A percentile compares a stretch with the other conserved stretches of the same genome.
phyloP scores from a whole-genome alignment of 2,888 invertebrate species.

The Agrilus biguttatus region DNA sequence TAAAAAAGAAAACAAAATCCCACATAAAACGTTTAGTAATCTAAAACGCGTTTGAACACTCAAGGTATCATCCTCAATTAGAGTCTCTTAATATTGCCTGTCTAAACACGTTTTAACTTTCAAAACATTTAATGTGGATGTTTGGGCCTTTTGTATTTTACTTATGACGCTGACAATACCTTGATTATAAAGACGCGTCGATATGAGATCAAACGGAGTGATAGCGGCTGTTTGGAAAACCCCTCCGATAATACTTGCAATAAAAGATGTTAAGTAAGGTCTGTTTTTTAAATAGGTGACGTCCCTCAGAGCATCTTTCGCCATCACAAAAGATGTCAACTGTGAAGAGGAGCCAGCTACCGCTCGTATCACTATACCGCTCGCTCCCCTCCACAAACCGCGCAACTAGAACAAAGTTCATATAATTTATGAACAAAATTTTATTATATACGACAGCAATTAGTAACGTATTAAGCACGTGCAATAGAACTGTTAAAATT shows the following conservation, averaged over 20 bases:
- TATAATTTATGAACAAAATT: neutral
- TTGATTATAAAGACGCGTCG: slow-evolving; percentile 86
- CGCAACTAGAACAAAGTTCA: slow-evolving; percentile 16
- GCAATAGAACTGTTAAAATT: no score
- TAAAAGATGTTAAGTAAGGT: slow-evolving; percentile 42
- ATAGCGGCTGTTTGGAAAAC: slow-evolving; percentile 58
- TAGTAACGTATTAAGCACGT: neutral
- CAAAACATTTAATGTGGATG: no score
- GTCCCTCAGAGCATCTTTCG: slow-evolving; percentile 36
- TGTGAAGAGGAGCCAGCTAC: slow-evolving; percentile 74
- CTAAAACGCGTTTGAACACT: no score
- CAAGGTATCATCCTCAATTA: no score
- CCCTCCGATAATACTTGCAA: slow-evolving; percentile 64
- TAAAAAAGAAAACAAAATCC: no score
- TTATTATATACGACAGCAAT: neutral
- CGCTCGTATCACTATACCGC: slow-evolving; percentile 53
- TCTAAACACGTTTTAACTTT: no score
- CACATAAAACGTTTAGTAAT: no score
- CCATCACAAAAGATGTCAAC: slow-evolving; percentile 61
- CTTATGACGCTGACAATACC: slow-evolving; percentile 35
- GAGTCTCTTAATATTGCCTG: no score
- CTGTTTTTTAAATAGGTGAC: slow-evolving; percentile 24
- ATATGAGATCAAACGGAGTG: slow-evolving; percentile 78
- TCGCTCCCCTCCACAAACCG: slow-evolving; percentile 68
- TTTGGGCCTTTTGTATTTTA: no score